phyloP scores from a whole-genome alignment of 2,113 vertebrate genomes.

The Hippolais icterina region DNA sequence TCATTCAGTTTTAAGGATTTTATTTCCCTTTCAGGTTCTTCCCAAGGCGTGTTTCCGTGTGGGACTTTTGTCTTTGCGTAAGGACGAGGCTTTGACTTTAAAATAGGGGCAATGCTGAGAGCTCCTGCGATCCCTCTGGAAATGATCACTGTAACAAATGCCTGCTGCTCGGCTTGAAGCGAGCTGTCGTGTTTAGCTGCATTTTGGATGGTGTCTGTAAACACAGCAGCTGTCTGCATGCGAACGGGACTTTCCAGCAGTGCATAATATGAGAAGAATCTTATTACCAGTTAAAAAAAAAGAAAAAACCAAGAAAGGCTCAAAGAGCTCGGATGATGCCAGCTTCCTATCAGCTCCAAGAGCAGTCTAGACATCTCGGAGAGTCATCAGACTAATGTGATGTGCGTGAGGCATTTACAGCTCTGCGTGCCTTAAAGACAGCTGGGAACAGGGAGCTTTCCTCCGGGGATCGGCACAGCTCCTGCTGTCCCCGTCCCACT shows the following conservation, averaged over 20 bases:
- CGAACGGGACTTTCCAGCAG: conserved; percentile 45
- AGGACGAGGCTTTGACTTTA: background rate
- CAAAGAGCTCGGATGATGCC: background rate
- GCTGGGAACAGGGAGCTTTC: background rate
- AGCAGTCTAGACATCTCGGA: conserved; percentile 2
- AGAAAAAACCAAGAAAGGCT: background rate
- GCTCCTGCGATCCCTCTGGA: background rate
- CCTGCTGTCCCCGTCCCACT: background rate
- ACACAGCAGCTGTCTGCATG: conserved; percentile 58
- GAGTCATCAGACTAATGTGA: conserved; percentile 1
- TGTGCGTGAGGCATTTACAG: background rate
- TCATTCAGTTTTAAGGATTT: background rate
- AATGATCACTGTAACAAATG: conserved; percentile 3
- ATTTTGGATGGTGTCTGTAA: conserved; percentile 31
- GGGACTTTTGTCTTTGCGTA: background rate
- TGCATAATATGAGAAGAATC: conserved; percentile 57
- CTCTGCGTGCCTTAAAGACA: background rate
- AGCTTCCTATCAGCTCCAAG: conserved; percentile 25
- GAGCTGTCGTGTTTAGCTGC: conserved; percentile 24
- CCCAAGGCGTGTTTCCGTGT: background rate
- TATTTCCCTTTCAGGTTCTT: background rate
- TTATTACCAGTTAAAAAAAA: background rate
- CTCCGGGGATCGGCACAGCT: background rate
- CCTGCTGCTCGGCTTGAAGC: background rate
- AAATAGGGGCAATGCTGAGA: background rate